Evolutionary conservation across 2,113 vertebrate species (phyloP).

Genomic region (Festucalex cinctus): DNA sequence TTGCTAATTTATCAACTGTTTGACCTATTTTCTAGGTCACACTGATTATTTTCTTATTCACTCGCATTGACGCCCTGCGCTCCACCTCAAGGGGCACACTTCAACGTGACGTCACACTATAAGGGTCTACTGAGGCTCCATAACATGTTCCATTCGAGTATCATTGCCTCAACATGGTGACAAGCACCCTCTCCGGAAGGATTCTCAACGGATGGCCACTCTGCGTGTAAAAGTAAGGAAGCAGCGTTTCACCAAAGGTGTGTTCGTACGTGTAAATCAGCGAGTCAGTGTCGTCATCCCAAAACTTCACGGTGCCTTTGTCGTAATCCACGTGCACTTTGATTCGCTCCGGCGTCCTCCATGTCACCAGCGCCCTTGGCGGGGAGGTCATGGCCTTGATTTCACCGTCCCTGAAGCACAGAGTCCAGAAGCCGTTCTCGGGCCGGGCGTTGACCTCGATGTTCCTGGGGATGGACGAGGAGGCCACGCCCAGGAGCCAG

Average conservation of each 20-base stretch:
- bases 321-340: constrained; percentile 67
- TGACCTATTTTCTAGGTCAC: too few species aligned
- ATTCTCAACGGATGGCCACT: constrained; percentile 59
- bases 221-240: constrained; percentile 74
- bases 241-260: constrained; percentile 57
- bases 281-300: constrained; percentile 35
- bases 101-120: too few species aligned
- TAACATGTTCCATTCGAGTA: too few species aligned
- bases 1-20: too few species aligned
- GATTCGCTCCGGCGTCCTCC: constrained; percentile 49
- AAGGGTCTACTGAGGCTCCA: too few species aligned
- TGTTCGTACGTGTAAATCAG: constrained; percentile 57
- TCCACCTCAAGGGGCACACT: too few species aligned
- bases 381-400: constrained; percentile 69
- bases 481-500: constrained; percentile 73
- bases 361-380: constrained; percentile 39
- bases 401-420: constrained; percentile 64
- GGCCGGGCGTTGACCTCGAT: constrained; percentile 57
- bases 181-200: constrained; percentile 54
- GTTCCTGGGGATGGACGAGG: constrained; percentile 52
- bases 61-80: too few species aligned
- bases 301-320: constrained; percentile 62
- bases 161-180: constrained; percentile 49
- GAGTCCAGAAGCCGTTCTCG: constrained; percentile 75
- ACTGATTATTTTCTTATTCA: too few species aligned